Conservation (phyloP, 1,140 invertebrate species). For the Lordiphosa clarofinis region DNA sequence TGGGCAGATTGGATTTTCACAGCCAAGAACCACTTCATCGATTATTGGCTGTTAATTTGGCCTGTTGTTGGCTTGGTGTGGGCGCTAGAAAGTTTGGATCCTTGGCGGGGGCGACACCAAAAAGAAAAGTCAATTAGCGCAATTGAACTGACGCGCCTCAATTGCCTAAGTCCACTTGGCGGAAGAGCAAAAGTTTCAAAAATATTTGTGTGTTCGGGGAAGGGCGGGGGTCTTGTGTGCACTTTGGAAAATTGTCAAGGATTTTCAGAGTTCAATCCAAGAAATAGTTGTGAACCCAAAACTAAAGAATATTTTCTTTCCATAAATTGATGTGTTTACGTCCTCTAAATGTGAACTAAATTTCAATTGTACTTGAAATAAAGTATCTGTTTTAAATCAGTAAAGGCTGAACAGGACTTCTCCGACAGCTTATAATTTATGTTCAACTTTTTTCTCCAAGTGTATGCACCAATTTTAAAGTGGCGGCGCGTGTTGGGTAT, state of each 20-base stretch:
- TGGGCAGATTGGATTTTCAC: conserved; percentile 41
- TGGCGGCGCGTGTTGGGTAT: conserved; percentile 54
- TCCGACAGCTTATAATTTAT: too few relatives aligned
- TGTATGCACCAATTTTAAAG: conserved; percentile 30
- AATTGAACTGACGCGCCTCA: conserved; percentile 55
- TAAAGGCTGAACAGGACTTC: too few relatives aligned
- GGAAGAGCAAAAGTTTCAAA: conserved; percentile 55
- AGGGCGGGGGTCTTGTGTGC: conserved; percentile 1
- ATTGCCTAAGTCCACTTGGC: conserved; percentile 32
- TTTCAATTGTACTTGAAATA: too few relatives aligned
- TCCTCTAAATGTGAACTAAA: too few relatives aligned
- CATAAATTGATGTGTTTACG: too few relatives aligned
- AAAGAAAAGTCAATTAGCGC: conserved; percentile 62
- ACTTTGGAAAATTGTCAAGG: conserved; percentile 9
- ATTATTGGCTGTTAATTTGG: conserved; percentile 70
- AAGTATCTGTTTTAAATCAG: too few relatives aligned
- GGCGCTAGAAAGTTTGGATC: conserved; percentile 35
- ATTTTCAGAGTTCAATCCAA: too few relatives aligned
- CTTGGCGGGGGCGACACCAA: conserved; percentile 8
- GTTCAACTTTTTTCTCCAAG: neutral
- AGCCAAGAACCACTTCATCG: conserved; percentile 42
- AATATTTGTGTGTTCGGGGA: conserved; percentile 29
- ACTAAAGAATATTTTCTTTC: too few relatives aligned
- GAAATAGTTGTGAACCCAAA: too few relatives aligned
- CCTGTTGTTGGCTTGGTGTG: conserved; percentile 5